A percentile compares a stretch with the other conserved stretches of the same genome.
Evolutionary conservation across 2,888 invertebrate species (phyloP).

Genomic region (Brachyopa scutellaris): DNA sequence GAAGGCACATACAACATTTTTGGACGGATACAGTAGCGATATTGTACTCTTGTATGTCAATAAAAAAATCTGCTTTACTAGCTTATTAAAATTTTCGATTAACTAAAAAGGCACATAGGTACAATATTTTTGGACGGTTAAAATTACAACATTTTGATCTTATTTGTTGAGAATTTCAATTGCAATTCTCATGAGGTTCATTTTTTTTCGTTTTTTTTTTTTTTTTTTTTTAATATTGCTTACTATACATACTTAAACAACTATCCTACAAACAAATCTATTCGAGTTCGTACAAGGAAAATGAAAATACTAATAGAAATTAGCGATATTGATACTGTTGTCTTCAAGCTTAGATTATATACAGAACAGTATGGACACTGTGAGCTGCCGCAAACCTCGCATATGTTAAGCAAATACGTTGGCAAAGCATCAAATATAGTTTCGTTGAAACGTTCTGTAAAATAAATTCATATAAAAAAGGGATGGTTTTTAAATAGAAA

Average conservation of each 20-base stretch:
- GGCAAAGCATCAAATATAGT: conserved; percentile 94
- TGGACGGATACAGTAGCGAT: conserved; percentile 24
- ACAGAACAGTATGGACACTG: conserved; percentile 96
- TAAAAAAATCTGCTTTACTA: conserved; percentile 24
- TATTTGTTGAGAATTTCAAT: not conserved
- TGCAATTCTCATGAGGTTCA: not conserved
- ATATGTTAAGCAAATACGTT: conserved; percentile 93
- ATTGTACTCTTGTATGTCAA: not conserved
- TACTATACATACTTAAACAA: not conserved
- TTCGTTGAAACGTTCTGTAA: conserved; percentile 94
- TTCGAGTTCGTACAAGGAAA: conserved; percentile 56
- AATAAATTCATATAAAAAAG: not conserved
- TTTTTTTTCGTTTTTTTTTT: not conserved
- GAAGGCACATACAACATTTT: conserved; percentile 45
- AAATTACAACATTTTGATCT: conserved; percentile 8
- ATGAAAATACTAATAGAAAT: conserved; percentile 78
- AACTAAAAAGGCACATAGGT: conserved; percentile 46
- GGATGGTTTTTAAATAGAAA: not conserved
- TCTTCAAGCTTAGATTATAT: conserved; percentile 85
- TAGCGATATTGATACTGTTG: conserved; percentile 78
- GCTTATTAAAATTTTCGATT: conserved; percentile 18
- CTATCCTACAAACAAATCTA: conserved; percentile 34
- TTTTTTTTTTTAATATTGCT: conserved; percentile 2
- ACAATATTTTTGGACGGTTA: conserved; percentile 43
- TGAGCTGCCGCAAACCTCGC: conserved; percentile 96